A percentile compares a stretch with the other conserved stretches of the same genome.
Evolutionary conservation across 1,140 invertebrate species (phyloP).

Genomic region (Drosophila suzukii): DNA sequence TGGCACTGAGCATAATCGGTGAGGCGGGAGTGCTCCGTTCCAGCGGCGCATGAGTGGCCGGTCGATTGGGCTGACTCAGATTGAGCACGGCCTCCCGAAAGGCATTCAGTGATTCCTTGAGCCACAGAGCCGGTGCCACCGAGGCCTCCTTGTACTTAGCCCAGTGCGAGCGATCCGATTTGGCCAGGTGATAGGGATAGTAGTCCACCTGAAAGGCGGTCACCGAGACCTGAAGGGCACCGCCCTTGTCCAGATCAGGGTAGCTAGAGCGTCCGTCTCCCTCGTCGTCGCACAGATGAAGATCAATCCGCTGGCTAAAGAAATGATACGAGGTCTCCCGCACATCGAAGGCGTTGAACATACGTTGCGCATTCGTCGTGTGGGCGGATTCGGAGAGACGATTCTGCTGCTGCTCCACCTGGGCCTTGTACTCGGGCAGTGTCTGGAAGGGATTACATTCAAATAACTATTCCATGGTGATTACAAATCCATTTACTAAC

Average conservation of each 20-base stretch:
- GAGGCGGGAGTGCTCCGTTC: conserved; percentile 84
- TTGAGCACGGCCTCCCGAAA: conserved; percentile 89
- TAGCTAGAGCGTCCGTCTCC: conserved; percentile 93
- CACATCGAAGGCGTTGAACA: conserved; percentile 96
- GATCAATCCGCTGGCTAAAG: conserved; percentile 95
- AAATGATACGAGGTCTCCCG: conserved; percentile 99
- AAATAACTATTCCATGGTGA: neutral
- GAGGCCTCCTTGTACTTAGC: conserved; percentile 88
- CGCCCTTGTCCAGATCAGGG: conserved; percentile 94
- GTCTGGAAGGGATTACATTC: conserved; percentile 85
- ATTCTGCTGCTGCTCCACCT: conserved; percentile 87
- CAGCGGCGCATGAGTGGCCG: conserved; percentile 86
- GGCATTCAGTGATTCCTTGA: conserved; percentile 88
- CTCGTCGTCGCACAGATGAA: conserved; percentile 98
- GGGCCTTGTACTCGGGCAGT: conserved; percentile 92
- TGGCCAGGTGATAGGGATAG: conserved; percentile 98
- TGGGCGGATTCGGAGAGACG: conserved; percentile 85
- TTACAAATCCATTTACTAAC: conserved; percentile 84
- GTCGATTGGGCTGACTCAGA: conserved; percentile 87
- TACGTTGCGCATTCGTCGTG: conserved; percentile 86
- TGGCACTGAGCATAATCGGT: conserved; percentile 71
- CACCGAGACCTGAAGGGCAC: conserved; percentile 96
- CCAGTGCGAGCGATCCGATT: conserved; percentile 95
- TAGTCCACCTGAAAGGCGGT: conserved; percentile 96
- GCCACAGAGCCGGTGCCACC: conserved; percentile 89